Base-by-base conservation (phyloP, 2,113 vertebrate genomes). In the Indicator indicator region DNA sequence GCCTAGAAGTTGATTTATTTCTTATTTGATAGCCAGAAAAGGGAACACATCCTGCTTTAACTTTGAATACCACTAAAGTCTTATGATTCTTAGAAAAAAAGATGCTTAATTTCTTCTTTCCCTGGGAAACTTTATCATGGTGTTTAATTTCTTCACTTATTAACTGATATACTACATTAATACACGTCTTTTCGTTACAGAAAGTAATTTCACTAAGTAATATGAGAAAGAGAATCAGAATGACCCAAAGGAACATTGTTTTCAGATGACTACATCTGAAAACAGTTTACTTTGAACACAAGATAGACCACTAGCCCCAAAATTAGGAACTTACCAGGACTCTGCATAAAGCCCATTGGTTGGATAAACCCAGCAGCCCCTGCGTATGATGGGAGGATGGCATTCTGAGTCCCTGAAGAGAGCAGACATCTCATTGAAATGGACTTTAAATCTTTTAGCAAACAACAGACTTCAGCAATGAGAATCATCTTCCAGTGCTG, bases 281-380 rank as follows among this genome's bases (percentile, higher is more conserved):
- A 81, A 64, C 17, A 75, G 44, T 52, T 54, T 40, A 9, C 16
- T 63, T 30, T 63, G 36, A 91, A 67, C 9, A 23, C 9, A 76
- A 59, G 32, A 62, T 5, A 50, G 32, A 36, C 7, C 48, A 52
- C 16, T 38, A 84, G 11, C 5, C 32, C 17, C 36, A 77, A 20
- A 42, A 30, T 50, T 0, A 42, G 32, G 86, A 64, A 89, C 84
- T 97, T 93, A 98, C 98, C 97, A 97, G 97, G 32, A 95, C 92
- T 96, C 83, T 98, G 98, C 95, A 96, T 74, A 95, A 98, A 98
- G 72, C 96, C 94, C 76, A 98, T 75, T 54, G 96, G 48, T 65
- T 98, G 97, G 46, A 72, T 94, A 97, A 98, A 98, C 54, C 97
- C 98, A 96, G 97, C 78, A 94, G 97, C 77, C 59, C 96, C 98